These are phyloP conservation scores for Pedetes capensis DNA, from an alignment of 2,113 vertebrate genomes.

Conservation along the genomic window DNA sequence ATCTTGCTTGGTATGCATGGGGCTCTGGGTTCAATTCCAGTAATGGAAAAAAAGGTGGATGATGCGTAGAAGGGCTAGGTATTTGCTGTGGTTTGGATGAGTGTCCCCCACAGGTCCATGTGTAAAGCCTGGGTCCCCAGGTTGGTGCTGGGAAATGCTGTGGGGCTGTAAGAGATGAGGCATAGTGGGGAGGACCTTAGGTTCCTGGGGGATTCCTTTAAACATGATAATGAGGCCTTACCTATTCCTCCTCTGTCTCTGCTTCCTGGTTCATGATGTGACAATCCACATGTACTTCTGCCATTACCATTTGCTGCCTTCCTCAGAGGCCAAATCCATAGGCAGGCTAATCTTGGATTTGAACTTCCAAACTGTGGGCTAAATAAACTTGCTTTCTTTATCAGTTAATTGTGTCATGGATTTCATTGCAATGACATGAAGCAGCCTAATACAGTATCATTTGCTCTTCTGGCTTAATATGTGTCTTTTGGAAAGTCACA, in stretches of 20 bases:
- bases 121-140: not conserved
- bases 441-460: not conserved
- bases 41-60: too few species aligned
- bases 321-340: not conserved
- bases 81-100: not conserved
- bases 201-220: not conserved
- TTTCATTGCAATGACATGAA: not conserved
- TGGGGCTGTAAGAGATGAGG: not conserved
- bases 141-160: not conserved
- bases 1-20: too few species aligned
- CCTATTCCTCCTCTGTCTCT: not conserved
- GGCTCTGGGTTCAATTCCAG: too few species aligned
- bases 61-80: too few species aligned
- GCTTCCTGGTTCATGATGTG: not conserved
- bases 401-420: not conserved
- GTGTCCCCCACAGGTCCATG: not conserved
- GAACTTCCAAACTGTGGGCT: not conserved
- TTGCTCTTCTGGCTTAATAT: not conserved
- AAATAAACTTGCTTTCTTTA: not conserved
- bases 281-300: not conserved
- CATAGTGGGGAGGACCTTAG: not conserved
- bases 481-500: not conserved
- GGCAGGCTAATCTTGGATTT: too few species aligned
- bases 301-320: too few species aligned
- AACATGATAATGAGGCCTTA: not conserved